These are phyloP conservation scores for Caerostris darwini DNA, from an alignment of 1,140 invertebrate genomes.

Conservation along the genomic window DNA sequence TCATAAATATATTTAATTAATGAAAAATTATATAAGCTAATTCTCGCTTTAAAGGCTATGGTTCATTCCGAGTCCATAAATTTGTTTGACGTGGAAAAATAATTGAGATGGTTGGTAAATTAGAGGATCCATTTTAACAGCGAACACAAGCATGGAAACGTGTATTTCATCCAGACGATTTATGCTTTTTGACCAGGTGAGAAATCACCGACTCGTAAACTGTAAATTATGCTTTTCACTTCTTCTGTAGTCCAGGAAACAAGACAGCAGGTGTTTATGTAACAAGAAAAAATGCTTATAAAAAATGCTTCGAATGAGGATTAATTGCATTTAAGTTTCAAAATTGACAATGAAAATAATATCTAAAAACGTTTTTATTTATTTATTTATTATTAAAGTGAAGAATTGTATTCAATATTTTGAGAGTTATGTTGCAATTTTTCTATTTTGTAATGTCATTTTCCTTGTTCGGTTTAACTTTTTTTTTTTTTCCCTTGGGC, in stretches of 20 bases:
- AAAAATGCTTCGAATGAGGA: neutral
- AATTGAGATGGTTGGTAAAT: conserved; percentile 21
- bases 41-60: conserved; percentile 2
- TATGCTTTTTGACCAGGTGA: neutral
- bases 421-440: too few relatives aligned
- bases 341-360: neutral
- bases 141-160: neutral
- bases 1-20: conserved; percentile 63
- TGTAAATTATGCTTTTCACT: neutral
- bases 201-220: neutral
- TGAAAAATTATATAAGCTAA: conserved; percentile 63
- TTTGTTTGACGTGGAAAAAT: conserved; percentile 35
- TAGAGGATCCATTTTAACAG: neutral
- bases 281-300: neutral
- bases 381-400: too few relatives aligned
- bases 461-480: too few relatives aligned
- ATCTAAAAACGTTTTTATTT: too few relatives aligned
- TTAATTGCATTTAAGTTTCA: neutral
- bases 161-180: conserved; percentile 20
- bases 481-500: too few relatives aligned
- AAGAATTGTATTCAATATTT: too few relatives aligned
- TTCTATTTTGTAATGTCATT: too few relatives aligned
- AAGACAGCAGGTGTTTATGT: neutral
- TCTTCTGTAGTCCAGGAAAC: neutral
- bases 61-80: neutral